phyloP scores from a whole-genome alignment of 1,140 invertebrate genomes.

The Eriosoma lanigerum region DNA sequence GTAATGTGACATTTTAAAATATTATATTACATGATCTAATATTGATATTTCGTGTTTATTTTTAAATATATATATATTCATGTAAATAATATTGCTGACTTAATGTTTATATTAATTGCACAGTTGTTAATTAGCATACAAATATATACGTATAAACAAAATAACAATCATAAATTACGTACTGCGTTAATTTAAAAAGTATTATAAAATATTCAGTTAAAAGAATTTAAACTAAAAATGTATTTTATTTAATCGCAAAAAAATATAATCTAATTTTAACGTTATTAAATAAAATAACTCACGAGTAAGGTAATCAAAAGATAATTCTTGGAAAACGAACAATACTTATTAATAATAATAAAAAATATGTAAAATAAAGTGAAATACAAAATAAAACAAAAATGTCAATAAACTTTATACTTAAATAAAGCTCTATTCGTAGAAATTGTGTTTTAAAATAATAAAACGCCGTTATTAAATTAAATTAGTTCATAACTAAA shows the following conservation, averaged over 20 bases:
- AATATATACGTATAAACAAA: neutral
- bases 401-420: neutral
- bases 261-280: neutral
- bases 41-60: neutral
- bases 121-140: neutral
- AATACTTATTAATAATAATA: neutral
- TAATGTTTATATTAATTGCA: neutral
- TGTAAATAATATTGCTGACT: constrained; percentile 13
- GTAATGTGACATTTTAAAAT: constrained; percentile 17
- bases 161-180: neutral
- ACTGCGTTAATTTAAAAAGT: neutral
- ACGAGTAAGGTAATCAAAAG: neutral
- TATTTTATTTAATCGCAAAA: neutral
- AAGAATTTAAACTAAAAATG: neutral
- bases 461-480: constrained; percentile 24
- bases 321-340: neutral
- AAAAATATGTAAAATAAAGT: neutral
- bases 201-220: neutral
- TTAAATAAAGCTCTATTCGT: constrained; percentile 5
- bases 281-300: neutral
- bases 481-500: constrained; percentile 19
- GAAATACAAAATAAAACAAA: neutral
- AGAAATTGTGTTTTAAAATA: constrained; percentile 10
- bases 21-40: constrained; percentile 21
- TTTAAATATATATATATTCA: neutral